phyloP scores from a whole-genome alignment of 1,140 invertebrate genomes.

The Drosophila equinoxialis region DNA sequence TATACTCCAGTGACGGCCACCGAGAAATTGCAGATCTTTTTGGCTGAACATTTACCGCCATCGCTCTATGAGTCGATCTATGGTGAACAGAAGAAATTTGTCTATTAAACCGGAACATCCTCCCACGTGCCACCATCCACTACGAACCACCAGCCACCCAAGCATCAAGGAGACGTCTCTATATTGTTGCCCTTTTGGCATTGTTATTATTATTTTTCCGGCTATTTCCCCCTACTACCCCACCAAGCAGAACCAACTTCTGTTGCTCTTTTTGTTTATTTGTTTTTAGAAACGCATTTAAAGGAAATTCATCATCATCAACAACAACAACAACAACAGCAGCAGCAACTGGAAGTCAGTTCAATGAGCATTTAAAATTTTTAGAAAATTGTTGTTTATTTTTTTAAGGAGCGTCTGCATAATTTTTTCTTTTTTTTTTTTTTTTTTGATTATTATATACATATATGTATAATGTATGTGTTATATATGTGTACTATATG shows the following conservation, averaged over 20 bases:
- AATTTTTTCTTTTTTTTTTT: conserved; percentile 24
- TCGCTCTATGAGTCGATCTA: conserved; percentile 88
- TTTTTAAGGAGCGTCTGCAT: conserved; percentile 39
- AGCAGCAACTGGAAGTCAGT: conserved; percentile 38
- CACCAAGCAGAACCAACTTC: not conserved
- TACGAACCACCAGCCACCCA: not conserved
- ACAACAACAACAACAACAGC: conserved; percentile 15
- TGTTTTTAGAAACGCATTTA: conserved; percentile 52
- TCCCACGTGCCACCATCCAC: not conserved
- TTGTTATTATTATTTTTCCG: conserved; percentile 54
- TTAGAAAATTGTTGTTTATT: conserved; percentile 29
- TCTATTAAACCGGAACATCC: conserved; percentile 43
- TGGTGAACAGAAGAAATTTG: conserved; percentile 75
- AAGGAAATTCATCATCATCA: conserved; percentile 33
- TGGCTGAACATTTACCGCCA: conserved; percentile 90
- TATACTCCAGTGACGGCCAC: conserved; percentile 90
- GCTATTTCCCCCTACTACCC: not conserved
- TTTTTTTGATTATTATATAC: not conserved
- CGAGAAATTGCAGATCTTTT: conserved; percentile 90
- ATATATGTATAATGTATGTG: too few species aligned
- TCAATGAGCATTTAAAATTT: conserved; percentile 62
- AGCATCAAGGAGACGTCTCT: not conserved
- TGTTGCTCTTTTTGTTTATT: conserved; percentile 31
- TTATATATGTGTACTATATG: too few species aligned
- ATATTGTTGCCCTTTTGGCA: conserved; percentile 22